These are phyloP conservation scores for Sipha flava DNA, from an alignment of 1,140 invertebrate genomes.

Conservation along the genomic window DNA sequence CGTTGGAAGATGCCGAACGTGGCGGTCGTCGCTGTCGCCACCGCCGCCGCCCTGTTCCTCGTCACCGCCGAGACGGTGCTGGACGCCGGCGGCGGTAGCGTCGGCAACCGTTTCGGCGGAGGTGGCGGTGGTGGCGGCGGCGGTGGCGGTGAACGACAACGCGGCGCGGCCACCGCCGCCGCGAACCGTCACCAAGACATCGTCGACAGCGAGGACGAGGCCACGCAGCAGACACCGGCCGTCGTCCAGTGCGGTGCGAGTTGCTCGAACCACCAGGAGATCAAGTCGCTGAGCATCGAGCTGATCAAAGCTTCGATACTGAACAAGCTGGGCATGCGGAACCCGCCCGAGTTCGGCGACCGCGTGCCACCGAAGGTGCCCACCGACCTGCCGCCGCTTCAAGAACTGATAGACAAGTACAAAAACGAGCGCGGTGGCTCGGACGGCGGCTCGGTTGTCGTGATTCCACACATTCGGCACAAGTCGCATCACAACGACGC, in stretches of 20 bases:
- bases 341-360: slow-evolving; percentile 34
- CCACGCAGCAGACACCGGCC: neutral
- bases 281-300: slow-evolving; percentile 29
- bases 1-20: slow-evolving; percentile 6
- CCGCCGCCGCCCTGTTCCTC: neutral
- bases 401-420: neutral
- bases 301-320: slow-evolving; percentile 37
- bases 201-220: neutral
- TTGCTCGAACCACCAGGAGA: slow-evolving; percentile 22
- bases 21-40: neutral
- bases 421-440: neutral
- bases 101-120: neutral
- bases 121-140: neutral
- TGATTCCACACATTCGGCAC: neutral
- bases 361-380: slow-evolving; percentile 34
- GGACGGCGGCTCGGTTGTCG: neutral
- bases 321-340: slow-evolving; percentile 35
- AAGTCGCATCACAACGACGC: neutral
- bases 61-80: neutral
- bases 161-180: neutral
- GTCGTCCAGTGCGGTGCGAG: slow-evolving; percentile 14
- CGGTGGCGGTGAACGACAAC: neutral
- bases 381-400: slow-evolving; percentile 5
- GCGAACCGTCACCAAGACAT: neutral
- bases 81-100: neutral